Evolutionary conservation across 2,888 invertebrate species (phyloP).

Genomic region (Morpho deidamia): DNA sequence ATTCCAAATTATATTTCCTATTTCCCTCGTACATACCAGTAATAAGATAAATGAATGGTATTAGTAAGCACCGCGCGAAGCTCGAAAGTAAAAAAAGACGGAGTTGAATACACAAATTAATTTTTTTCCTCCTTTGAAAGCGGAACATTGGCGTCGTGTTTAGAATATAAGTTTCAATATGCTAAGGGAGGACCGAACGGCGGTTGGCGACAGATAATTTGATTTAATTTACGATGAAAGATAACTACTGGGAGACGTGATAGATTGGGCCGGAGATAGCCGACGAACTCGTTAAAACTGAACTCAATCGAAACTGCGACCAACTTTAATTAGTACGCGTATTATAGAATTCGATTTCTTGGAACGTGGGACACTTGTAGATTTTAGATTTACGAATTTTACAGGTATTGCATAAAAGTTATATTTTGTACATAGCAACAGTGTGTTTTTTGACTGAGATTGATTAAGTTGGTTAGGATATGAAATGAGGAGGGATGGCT

Average conservation of each 20-base stretch:
- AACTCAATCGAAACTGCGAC: constrained; percentile 31
- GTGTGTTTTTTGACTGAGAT: too few relatives aligned
- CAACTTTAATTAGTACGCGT: constrained; percentile 7
- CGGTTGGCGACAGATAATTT: constrained; percentile 40
- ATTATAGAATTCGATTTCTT: constrained; percentile 3
- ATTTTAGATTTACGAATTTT: neutral
- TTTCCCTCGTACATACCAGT: constrained; percentile 2
- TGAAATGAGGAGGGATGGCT: too few relatives aligned
- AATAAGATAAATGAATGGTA: constrained; percentile 9
- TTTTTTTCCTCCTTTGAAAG: constrained; percentile 14
- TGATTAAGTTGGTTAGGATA: too few relatives aligned
- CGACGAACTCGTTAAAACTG: constrained; percentile 35
- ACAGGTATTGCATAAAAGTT: neutral
- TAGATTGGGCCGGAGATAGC: constrained; percentile 46
- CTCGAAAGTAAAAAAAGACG: constrained; percentile 7
- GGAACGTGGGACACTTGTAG: neutral
- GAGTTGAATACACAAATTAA: constrained; percentile 18
- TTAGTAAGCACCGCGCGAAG: constrained; percentile 2
- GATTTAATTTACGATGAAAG: constrained; percentile 59
- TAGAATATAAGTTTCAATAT: constrained; percentile 28
- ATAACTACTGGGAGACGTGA: constrained; percentile 45
- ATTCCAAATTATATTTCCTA: constrained; percentile 5
- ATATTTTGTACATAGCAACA: too few relatives aligned
- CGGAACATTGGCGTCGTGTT: constrained; percentile 25
- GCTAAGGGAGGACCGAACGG: constrained; percentile 13